A percentile compares a stretch with the other conserved stretches of the same genome.
These are phyloP conservation scores for Nebria brevicollis DNA, from an alignment of 2,888 invertebrate genomes.

Conservation along the genomic window DNA sequence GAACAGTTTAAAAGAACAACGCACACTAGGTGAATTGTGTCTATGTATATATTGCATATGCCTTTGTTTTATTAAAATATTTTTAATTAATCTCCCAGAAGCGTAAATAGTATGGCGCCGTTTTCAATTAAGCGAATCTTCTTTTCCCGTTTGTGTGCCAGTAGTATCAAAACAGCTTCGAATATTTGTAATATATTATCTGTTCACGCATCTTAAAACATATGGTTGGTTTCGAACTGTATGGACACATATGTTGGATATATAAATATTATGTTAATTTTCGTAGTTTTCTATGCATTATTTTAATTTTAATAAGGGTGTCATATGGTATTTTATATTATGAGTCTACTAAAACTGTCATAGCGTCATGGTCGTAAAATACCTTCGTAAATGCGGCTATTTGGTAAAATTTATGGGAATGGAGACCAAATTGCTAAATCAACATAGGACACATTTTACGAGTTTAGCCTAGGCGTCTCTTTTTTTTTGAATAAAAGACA, in stretches of 20 bases:
- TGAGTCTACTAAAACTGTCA: neutral
- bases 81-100: constrained; percentile 19
- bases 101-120: constrained; percentile 11
- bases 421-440: neutral
- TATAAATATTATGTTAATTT: constrained; percentile 1
- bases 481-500: too few species aligned
- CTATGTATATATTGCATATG: neutral
- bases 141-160: constrained; percentile 7
- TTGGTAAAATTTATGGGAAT: neutral
- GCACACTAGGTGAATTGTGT: neutral
- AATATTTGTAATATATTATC: neutral
- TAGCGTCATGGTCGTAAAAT: neutral
- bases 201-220: neutral
- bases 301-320: neutral
- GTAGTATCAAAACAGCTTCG: neutral
- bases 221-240: neutral
- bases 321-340: neutral
- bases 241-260: neutral
- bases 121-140: constrained; percentile 22
- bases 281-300: neutral
- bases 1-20: neutral
- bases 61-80: constrained; percentile 14
- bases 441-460: neutral
- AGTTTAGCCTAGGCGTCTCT: neutral
- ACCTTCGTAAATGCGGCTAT: neutral